phyloP scores from a whole-genome alignment of 2,888 invertebrate species.

The Hyposoter dolosus region DNA sequence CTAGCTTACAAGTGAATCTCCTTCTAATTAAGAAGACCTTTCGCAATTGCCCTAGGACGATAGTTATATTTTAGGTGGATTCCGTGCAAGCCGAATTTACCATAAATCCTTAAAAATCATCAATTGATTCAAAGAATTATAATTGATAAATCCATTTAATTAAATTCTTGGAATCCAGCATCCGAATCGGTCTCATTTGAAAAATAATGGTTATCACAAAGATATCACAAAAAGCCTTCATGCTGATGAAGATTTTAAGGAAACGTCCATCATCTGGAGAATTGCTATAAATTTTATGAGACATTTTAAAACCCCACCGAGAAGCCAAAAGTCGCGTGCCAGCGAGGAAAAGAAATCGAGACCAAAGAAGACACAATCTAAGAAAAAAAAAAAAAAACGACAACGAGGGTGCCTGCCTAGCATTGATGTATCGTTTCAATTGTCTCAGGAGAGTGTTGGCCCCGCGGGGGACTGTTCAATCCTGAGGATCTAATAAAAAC shows the following conservation, averaged over 20 bases:
- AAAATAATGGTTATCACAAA: not conserved
- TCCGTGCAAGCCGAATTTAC: not conserved
- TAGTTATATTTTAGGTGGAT: not conserved
- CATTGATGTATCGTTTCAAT: constrained; percentile 77
- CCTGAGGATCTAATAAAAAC: constrained; percentile 72
- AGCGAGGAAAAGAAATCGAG: not conserved
- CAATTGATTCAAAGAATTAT: not conserved
- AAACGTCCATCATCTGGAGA: constrained; percentile 44
- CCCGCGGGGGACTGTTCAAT: constrained; percentile 57
- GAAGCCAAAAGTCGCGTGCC: not conserved
- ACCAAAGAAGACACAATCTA: not conserved
- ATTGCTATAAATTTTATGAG: constrained; percentile 19
- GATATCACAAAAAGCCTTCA: not conserved
- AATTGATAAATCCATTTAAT: not conserved
- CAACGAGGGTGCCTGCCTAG: constrained; percentile 43
- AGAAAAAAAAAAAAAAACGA: constrained; percentile 12
- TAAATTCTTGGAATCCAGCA: not conserved
- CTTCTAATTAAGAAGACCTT: constrained; percentile 67
- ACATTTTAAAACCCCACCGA: not conserved
- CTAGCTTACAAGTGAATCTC: constrained; percentile 50
- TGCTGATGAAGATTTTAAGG: not conserved
- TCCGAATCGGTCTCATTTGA: not conserved
- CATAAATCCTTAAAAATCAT: not conserved
- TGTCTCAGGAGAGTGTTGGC: constrained; percentile 70
- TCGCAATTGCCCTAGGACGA: constrained; percentile 10